These are phyloP conservation scores for Astreopora myriophthalma DNA, from an alignment of 64 coral and sea anemone species.

Conservation along the genomic window DNA sequence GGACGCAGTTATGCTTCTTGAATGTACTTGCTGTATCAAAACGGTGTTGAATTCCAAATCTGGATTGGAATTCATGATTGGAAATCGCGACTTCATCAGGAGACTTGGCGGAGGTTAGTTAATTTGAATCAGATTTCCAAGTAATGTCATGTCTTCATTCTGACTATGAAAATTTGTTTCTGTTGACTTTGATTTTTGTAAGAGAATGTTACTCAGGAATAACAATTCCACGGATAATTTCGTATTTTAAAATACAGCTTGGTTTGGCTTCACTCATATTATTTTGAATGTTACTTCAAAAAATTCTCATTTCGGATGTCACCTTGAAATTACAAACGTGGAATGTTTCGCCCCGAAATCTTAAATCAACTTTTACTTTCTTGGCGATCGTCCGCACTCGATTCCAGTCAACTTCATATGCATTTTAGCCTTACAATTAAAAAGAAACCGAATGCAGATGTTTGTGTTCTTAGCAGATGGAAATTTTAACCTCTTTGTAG, in stretches of 20 bases:
- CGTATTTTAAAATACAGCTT: neutral
- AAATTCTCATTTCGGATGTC: too few species aligned
- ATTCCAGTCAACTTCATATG: too few species aligned
- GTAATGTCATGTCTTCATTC: neutral
- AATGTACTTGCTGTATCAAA: slow-evolving; percentile 92
- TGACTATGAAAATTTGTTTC: neutral
- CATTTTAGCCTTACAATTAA: too few species aligned
- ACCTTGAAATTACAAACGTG: neutral
- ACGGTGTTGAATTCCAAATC: slow-evolving; percentile 80
- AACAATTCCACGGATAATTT: neutral
- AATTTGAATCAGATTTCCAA: neutral
- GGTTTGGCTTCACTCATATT: too few species aligned
- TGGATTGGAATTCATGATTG: slow-evolving; percentile 85
- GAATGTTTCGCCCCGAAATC: neutral
- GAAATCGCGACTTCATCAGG: slow-evolving; percentile 62
- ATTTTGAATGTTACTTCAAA: too few species aligned
- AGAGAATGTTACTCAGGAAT: too few species aligned
- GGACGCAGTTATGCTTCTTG: slow-evolving; percentile 76
- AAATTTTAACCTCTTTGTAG: too few species aligned
- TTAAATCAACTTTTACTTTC: neutral
- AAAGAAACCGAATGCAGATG: too few species aligned
- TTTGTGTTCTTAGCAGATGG: too few species aligned
- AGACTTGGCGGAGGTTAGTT: slow-evolving; percentile 77
- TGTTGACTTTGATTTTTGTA: neutral
- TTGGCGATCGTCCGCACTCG: too few species aligned